phyloP scores from a whole-genome alignment of 2,113 vertebrate species.

The Cyphomyrus plagiostoma region DNA sequence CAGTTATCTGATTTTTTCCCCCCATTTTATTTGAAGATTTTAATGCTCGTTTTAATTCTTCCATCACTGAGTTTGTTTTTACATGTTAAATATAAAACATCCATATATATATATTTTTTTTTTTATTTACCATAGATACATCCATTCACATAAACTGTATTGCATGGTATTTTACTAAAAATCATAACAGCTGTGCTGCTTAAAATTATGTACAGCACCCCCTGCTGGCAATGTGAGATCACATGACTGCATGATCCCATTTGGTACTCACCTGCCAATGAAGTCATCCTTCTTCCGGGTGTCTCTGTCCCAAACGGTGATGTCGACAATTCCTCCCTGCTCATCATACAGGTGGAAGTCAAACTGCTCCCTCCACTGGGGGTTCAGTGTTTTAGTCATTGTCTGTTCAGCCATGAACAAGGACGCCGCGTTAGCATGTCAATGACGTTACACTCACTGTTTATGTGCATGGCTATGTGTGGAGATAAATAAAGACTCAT shows the following conservation, averaged over 20 bases:
- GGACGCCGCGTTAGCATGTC: neutral
- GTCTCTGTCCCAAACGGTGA: constrained; percentile 90
- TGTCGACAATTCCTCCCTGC: constrained; percentile 75
- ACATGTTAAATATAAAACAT: neutral
- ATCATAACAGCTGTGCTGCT: neutral
- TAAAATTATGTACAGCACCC: neutral
- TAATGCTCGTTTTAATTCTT: neutral
- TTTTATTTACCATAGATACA: neutral
- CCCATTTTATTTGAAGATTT: too few species aligned
- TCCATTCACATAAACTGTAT: neutral
- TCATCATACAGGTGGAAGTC: constrained; percentile 89
- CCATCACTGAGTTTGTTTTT: neutral
- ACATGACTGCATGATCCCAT: neutral
- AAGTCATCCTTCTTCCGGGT: constrained; percentile 86
- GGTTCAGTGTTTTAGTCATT: constrained; percentile 84
- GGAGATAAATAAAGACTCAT: neutral
- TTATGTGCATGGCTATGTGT: neutral
- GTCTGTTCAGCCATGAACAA: constrained; percentile 57
- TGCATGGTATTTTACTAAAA: neutral
- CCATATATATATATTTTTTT: too few species aligned
- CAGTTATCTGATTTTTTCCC: neutral
- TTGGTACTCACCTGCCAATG: constrained; percentile 79
- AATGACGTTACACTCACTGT: neutral
- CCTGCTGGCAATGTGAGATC: neutral
- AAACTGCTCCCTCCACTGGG: constrained; percentile 92